Percentiles rank a stretch among this genome's conserved stretches.
These are phyloP conservation scores for Syndactyla subalaris DNA, from an alignment of 2,797 vertebrate species.

Conservation along the genomic window DNA sequence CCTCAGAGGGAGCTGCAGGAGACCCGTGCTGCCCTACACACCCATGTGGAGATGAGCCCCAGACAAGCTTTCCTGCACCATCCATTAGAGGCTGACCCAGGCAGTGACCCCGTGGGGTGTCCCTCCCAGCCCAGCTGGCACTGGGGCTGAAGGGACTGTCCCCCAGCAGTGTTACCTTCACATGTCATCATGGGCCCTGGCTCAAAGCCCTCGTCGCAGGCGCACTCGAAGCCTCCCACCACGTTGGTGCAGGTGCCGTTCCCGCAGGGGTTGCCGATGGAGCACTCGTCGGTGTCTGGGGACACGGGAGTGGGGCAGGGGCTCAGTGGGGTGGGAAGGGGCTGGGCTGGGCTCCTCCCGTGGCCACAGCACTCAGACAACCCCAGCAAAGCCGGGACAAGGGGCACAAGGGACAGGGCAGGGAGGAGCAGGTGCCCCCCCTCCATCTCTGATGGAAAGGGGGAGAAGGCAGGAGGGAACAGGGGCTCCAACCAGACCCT, in stretches of 20 bases:
- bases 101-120: neutral
- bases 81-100: neutral
- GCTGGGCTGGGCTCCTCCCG: neutral
- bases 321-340: neutral
- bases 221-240: constrained; percentile 91
- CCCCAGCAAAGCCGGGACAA: neutral
- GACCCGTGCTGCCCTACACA: neutral
- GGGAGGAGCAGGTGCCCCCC: neutral
- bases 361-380: neutral
- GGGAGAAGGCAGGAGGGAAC: neutral
- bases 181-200: constrained; percentile 93
- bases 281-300: constrained; percentile 92
- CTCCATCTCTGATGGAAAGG: accelerated
- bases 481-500: neutral
- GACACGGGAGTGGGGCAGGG: neutral
- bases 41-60: neutral
- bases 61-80: neutral
- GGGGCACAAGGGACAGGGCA: neutral
- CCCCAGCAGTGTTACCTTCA: constrained; percentile 79
- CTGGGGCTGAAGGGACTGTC: neutral
- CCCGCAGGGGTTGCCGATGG: constrained; percentile 90
- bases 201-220: constrained; percentile 91
- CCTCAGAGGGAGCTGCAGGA: neutral
- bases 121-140: no score
- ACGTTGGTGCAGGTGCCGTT: constrained; percentile 93